A percentile compares a stretch with the other conserved stretches of the same genome.
phyloP scores from a whole-genome alignment of 64 coral and sea anemone species.

The Orbicella faveolata region DNA sequence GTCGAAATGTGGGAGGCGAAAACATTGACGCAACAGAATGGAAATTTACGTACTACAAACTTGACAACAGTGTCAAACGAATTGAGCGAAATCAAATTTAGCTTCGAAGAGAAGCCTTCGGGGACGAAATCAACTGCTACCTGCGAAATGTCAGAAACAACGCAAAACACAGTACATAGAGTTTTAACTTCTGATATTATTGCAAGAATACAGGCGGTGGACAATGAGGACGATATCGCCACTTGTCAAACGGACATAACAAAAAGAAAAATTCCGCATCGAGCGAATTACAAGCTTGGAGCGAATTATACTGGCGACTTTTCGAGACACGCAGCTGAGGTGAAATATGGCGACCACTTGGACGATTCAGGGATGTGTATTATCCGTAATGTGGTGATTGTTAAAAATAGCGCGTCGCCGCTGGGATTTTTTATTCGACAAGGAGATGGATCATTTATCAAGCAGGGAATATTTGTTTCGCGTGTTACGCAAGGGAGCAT shows the following conservation, averaged over 20 bases:
- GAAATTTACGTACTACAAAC: background rate
- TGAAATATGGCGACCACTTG: background rate
- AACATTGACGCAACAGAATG: background rate
- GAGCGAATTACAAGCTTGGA: background rate
- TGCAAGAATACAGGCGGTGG: constrained; percentile 48
- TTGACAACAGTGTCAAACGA: constrained; percentile 31
- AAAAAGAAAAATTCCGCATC: constrained; percentile 12
- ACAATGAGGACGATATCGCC: constrained; percentile 15
- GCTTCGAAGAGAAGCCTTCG: constrained; percentile 12
- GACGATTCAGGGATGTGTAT: background rate
- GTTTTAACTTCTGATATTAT: constrained; percentile 38
- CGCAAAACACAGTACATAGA: background rate
- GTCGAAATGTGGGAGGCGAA: background rate
- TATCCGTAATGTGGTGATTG: constrained; percentile 67
- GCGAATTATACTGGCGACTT: background rate
- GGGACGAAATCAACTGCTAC: background rate
- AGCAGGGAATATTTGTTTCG: constrained; percentile 80
- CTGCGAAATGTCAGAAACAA: background rate
- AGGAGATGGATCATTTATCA: constrained; percentile 66
- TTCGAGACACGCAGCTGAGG: background rate
- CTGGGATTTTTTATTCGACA: constrained; percentile 88
- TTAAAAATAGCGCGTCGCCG: constrained; percentile 54
- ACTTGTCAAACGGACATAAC: constrained; percentile 1
- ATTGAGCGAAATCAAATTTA: constrained; percentile 62
- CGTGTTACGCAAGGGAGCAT: constrained; percentile 71